These are phyloP conservation scores for Grammomys surdaster DNA, from an alignment of 2,113 vertebrate genomes.

Conservation along the genomic window DNA sequence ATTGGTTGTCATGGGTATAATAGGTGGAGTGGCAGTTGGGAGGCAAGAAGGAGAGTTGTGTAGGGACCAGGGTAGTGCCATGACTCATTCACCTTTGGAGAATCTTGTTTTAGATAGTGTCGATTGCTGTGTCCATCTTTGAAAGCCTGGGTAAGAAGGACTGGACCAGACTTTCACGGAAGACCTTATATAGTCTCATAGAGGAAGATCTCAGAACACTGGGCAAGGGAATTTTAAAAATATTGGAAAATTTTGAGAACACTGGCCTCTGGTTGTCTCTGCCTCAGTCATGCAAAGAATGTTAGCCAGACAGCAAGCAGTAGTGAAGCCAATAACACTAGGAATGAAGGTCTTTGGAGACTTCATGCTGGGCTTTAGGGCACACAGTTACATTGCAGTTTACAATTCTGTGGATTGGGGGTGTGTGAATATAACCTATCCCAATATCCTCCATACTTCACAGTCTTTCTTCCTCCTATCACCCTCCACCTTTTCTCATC, in stretches of 20 bases:
- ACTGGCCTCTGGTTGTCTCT: constrained; percentile 24
- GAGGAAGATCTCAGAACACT: constrained; percentile 30
- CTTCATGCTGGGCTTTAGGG: neutral
- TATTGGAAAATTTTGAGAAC: constrained; percentile 24
- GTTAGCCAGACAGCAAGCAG: neutral
- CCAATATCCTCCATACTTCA: neutral
- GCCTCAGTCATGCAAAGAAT: neutral
- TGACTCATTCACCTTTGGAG: neutral
- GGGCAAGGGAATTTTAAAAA: constrained; percentile 26
- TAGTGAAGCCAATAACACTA: neutral
- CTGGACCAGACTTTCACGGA: neutral
- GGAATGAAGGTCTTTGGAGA: neutral
- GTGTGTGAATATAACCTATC: too few relatives aligned
- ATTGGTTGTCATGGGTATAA: too few relatives aligned
- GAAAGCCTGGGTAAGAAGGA: neutral
- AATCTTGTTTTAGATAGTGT: neutral
- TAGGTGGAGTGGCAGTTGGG: neutral
- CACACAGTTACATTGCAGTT: neutral
- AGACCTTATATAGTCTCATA: neutral
- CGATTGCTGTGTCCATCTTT: neutral
- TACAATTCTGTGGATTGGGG: too few relatives aligned
- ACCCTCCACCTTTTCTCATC: neutral
- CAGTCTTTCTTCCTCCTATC: neutral
- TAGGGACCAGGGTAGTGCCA: neutral
- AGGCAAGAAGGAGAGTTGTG: neutral